Evolutionary conservation across 2,888 invertebrate genomes (phyloP).

Genomic region (Helleia helle): DNA sequence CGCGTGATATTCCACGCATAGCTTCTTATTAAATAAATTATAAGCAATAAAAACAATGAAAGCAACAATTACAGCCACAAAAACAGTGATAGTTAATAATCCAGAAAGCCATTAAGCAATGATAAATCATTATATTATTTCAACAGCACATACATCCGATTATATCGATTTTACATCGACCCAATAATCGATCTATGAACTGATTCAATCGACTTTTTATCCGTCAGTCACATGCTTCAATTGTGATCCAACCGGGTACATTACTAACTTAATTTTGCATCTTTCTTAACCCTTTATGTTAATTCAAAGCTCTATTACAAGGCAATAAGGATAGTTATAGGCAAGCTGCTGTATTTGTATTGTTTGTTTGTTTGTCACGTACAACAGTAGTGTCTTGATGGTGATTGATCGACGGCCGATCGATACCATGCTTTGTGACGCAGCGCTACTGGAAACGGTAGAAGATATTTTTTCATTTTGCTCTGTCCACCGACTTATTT

Average conservation of each 20-base stretch:
- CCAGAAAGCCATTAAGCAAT: neutral
- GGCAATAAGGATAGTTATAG: conserved; percentile 11
- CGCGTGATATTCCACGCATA: too few relatives aligned
- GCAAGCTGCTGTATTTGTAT: conserved; percentile 26
- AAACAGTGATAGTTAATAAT: neutral
- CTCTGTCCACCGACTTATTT: too few relatives aligned
- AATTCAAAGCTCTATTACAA: conserved; percentile 10
- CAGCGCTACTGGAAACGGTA: conserved; percentile 37
- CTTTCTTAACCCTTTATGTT: neutral
- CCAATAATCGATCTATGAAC: conserved; percentile 52
- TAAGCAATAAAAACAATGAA: too few relatives aligned
- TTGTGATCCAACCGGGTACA: conserved; percentile 40
- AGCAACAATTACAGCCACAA: neutral
- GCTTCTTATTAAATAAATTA: too few relatives aligned
- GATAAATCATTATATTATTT: conserved; percentile 25
- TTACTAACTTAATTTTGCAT: conserved; percentile 12
- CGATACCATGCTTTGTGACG: conserved; percentile 47
- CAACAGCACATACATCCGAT: conserved; percentile 24
- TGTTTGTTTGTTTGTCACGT: conserved; percentile 21
- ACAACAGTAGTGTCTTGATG: conserved; percentile 23
- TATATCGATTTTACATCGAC: conserved; percentile 49
- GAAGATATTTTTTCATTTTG: too few relatives aligned
- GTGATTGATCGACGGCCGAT: conserved; percentile 51
- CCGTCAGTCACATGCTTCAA: conserved; percentile 57
- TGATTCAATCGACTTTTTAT: conserved; percentile 45